phyloP scores from a whole-genome alignment of 2,113 vertebrate species.

The Todiramphus saurophagus region DNA sequence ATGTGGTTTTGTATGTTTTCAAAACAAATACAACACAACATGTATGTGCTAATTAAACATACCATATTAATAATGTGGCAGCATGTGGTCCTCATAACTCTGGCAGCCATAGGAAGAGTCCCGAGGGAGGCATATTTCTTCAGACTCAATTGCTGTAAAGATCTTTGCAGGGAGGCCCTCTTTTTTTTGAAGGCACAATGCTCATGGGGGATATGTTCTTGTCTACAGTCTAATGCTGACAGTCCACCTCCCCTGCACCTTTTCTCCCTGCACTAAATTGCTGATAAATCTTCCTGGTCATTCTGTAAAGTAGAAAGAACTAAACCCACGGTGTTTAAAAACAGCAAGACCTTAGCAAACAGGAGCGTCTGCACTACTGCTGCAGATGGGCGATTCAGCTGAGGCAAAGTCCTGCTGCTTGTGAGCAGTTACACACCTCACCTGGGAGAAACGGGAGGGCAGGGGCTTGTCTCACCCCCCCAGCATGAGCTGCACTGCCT shows the following conservation, averaged over 20 bases:
- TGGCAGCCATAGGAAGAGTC: neutral
- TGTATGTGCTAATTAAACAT: neutral
- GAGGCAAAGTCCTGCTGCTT: neutral
- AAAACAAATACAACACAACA: neutral
- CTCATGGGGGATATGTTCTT: neutral
- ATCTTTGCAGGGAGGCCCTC: neutral
- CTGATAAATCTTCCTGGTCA: neutral
- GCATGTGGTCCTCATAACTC: neutral
- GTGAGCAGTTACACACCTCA: neutral
- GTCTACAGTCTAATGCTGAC: accelerated
- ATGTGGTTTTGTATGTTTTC: neutral
- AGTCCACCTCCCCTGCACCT: neutral
- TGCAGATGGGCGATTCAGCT: neutral
- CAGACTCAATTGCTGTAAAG: neutral
- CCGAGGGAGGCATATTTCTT: constrained; percentile 9
- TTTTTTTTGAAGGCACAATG: neutral
- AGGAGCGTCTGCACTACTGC: neutral
- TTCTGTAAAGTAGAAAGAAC: neutral
- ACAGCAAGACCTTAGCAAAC: neutral
- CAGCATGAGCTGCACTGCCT: accelerated
- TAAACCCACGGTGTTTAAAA: neutral
- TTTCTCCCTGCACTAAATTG: neutral
- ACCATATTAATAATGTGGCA: neutral
- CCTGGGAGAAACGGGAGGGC: accelerated
- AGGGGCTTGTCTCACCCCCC: neutral